Conservation (phyloP, 2,797 vertebrate genomes). For the Coreius guichenoti region DNA sequence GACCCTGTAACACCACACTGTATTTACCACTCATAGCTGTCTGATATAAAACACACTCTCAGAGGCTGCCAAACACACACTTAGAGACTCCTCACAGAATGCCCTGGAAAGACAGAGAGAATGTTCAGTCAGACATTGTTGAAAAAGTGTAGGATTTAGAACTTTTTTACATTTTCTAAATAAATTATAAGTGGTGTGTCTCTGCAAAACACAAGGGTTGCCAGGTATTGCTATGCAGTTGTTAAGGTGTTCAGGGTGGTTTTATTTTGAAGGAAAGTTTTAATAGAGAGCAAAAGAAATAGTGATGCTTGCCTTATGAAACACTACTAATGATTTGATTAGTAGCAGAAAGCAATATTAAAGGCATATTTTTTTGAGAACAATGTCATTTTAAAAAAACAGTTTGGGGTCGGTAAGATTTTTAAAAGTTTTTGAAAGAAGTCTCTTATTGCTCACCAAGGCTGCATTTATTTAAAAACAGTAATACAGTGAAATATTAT, state of each 20-base stretch:
- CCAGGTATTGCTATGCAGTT: neutral
- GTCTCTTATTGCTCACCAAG: neutral
- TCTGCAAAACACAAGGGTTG: neutral
- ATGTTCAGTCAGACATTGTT: neutral
- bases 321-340: neutral
- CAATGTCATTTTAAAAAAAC: neutral
- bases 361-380: neutral
- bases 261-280: neutral
- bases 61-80: constrained; percentile 22
- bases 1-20: constrained; percentile 87
- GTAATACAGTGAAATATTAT: neutral
- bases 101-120: constrained; percentile 7
- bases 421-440: neutral
- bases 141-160: neutral
- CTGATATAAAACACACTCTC: constrained; percentile 48
- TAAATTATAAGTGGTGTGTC: neutral
- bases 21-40: constrained; percentile 89
- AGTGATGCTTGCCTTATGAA: neutral
- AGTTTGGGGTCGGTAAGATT: neutral
- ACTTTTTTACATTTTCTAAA: neutral
- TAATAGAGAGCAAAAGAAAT: neutral
- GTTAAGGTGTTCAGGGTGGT: neutral
- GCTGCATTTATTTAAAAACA: neutral
- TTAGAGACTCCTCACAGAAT: constrained; percentile 1
- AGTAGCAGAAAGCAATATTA: neutral